Evolutionary conservation across 2,888 invertebrate species (phyloP).

Genomic region (Amitus sp.): DNA sequence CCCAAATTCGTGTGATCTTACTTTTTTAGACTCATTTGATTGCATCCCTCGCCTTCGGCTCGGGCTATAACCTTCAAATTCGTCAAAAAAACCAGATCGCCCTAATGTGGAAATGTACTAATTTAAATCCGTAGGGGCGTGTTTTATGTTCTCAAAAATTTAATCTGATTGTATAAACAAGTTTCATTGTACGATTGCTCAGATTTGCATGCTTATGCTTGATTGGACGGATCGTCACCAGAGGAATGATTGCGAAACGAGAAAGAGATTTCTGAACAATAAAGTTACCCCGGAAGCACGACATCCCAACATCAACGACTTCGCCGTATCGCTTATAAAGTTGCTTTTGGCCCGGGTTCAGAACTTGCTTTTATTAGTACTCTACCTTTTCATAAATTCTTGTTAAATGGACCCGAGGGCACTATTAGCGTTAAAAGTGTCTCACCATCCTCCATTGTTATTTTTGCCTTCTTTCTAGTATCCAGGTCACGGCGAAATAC

Average conservation of each 20-base stretch:
- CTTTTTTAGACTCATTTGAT: too few relatives aligned
- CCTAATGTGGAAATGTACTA: too few relatives aligned
- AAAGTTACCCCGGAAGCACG: background rate
- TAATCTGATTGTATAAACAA: too few relatives aligned
- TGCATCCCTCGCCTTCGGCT: too few relatives aligned
- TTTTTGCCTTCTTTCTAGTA: conserved; percentile 29
- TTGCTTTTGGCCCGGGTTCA: conserved; percentile 44
- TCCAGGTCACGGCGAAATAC: conserved; percentile 32
- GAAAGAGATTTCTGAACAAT: background rate
- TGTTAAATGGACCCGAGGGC: conserved; percentile 45
- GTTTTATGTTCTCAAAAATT: too few relatives aligned
- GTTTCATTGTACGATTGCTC: too few relatives aligned
- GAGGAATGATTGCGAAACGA: background rate
- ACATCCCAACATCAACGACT: conserved; percentile 6
- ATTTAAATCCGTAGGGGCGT: too few relatives aligned
- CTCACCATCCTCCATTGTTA: conserved; percentile 18
- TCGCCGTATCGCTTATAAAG: conserved; percentile 35
- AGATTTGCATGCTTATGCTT: too few relatives aligned
- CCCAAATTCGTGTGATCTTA: too few relatives aligned
- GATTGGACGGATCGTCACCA: background rate
- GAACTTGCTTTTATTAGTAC: conserved; percentile 46
- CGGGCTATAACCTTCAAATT: too few relatives aligned
- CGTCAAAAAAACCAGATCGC: too few relatives aligned
- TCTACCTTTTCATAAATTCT: conserved; percentile 39
- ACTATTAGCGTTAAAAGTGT: conserved; percentile 42